Conservation (phyloP, 2,113 vertebrate genomes). For the Dasypus novemcinctus region DNA sequence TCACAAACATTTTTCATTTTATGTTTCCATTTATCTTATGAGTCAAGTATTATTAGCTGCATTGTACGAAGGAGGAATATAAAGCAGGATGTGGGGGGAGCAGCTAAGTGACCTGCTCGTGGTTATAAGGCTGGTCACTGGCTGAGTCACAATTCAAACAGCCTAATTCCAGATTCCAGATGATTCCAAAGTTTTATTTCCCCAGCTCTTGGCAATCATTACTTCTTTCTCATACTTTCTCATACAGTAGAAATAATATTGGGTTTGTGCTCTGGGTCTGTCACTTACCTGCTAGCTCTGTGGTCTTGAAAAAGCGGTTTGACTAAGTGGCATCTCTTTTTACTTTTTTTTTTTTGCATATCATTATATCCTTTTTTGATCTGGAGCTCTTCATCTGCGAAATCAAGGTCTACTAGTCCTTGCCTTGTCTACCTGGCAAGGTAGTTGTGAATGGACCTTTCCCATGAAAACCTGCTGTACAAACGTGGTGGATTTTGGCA, state of each 20-base stretch:
- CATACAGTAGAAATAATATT: not conserved
- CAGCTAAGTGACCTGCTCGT: not conserved
- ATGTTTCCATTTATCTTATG: not conserved
- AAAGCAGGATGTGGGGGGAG: not conserved
- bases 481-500: not conserved
- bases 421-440: not conserved
- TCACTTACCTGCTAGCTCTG: not conserved
- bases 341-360: too few species aligned
- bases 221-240: not conserved
- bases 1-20: not conserved
- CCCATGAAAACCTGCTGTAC: not conserved
- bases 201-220: not conserved
- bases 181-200: not conserved
- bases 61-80: not conserved
- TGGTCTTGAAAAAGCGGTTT: not conserved
- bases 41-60: not conserved
- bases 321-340: not conserved
- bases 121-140: not conserved
- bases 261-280: not conserved
- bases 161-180: not conserved
- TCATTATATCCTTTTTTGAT: not conserved
- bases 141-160: not conserved
- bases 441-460: not conserved
- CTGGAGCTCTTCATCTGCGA: not conserved
- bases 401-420: not conserved